A percentile compares a stretch with the other conserved stretches of the same genome.
These are phyloP conservation scores for Cyprichromis sp. DNA, from an alignment of 2,113 vertebrate genomes.

Conservation along the genomic window DNA sequence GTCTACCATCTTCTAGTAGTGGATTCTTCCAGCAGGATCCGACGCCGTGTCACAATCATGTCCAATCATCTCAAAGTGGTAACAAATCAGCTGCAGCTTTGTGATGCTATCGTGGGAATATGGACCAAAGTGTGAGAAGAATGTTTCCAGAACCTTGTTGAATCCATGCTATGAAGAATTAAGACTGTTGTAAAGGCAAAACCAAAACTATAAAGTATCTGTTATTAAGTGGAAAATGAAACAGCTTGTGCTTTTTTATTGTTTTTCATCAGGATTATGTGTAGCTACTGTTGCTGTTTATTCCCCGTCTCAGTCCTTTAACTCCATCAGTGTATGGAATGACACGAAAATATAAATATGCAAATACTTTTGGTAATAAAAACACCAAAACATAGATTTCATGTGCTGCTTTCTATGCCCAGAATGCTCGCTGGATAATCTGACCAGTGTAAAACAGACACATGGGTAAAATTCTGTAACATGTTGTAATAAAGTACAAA, in stretches of 20 bases:
- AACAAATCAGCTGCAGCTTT: not conserved
- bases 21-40: not conserved
- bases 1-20: not conserved
- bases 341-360: not conserved
- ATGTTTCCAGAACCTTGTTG: not conserved
- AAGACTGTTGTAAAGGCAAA: not conserved
- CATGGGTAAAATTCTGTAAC: not conserved
- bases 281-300: not conserved
- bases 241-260: not conserved
- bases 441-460: not conserved
- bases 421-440: not conserved
- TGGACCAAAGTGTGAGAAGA: not conserved
- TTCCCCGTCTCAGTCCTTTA: rapidly evolving
- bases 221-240: not conserved
- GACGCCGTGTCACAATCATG: not conserved
- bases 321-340: not conserved
- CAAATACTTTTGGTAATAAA: not conserved
- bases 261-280: not conserved
- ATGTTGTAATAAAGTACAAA: not conserved
- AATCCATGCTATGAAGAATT: not conserved
- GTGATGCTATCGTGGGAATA: not conserved
- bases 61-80: not conserved
- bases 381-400: not conserved
- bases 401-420: not conserved
- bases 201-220: not conserved